phyloP scores from a whole-genome alignment of 1,140 invertebrate genomes.

The Popillia japonica region DNA sequence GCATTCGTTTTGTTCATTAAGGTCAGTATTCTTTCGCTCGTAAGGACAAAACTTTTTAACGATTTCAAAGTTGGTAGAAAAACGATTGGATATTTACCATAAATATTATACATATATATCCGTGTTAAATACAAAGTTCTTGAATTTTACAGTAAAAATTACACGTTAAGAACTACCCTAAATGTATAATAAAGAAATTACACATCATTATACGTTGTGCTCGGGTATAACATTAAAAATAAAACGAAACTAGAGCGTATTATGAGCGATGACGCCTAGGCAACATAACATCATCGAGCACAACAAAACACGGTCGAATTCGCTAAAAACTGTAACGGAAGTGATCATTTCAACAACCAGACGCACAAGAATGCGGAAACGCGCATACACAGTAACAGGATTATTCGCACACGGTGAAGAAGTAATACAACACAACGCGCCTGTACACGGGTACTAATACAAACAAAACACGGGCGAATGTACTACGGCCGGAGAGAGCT shows the following conservation, averaged over 20 bases:
- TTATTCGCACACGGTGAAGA: not conserved
- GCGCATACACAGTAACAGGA: constrained; percentile 13
- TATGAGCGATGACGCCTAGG: not conserved
- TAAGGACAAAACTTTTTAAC: too few relatives aligned
- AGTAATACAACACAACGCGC: not conserved
- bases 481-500: not conserved
- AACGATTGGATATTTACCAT: too few relatives aligned
- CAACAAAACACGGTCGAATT: not conserved
- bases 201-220: too few relatives aligned
- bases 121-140: too few relatives aligned
- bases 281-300: not conserved
- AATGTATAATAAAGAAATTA: too few relatives aligned
- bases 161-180: too few relatives aligned
- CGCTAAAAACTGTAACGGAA: constrained; percentile 18
- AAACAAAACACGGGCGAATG: not conserved
- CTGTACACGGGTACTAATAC: not conserved
- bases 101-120: too few relatives aligned
- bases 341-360: constrained; percentile 18
- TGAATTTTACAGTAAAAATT: too few relatives aligned
- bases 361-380: constrained; percentile 13
- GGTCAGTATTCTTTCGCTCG: too few relatives aligned
- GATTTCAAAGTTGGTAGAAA: too few relatives aligned
- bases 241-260: not conserved
- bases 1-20: too few relatives aligned
- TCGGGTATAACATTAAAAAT: not conserved